Conservation (phyloP, 92 coral and sea anemone species). For the Chrysogorgia sp. region DNA sequence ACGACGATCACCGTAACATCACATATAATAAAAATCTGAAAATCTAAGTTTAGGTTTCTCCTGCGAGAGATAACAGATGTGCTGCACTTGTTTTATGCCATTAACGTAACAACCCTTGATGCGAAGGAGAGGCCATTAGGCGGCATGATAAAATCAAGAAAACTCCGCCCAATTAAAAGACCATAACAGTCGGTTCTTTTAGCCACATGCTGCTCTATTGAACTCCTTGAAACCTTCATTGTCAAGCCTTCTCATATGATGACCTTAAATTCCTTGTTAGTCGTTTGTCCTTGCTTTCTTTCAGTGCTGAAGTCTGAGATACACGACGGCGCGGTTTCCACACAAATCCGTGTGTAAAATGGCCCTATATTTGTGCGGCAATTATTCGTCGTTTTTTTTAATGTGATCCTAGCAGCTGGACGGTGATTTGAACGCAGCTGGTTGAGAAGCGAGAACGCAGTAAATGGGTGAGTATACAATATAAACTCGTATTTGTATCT, state of each 20-base stretch:
- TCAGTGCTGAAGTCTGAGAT: too few species aligned
- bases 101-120: not conserved
- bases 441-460: too few species aligned
- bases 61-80: not conserved
- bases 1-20: too few species aligned
- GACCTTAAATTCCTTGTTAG: not conserved
- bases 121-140: not conserved
- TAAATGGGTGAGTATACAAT: too few species aligned
- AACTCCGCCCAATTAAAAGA: not conserved
- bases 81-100: not conserved
- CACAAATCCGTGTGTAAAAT: too few species aligned
- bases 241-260: not conserved
- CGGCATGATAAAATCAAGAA: not conserved
- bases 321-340: too few species aligned
- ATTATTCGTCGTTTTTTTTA: not conserved
- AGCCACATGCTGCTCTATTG: not conserved
- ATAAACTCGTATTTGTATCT: too few species aligned
- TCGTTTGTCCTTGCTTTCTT: not conserved
- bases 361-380: not conserved
- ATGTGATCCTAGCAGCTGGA: not conserved
- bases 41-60: not conserved
- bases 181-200: not conserved
- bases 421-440: too few species aligned
- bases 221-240: not conserved
- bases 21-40: not conserved